These are phyloP conservation scores for Plebejus anna DNA, from an alignment of 2,888 invertebrate species.

Conservation along the genomic window DNA sequence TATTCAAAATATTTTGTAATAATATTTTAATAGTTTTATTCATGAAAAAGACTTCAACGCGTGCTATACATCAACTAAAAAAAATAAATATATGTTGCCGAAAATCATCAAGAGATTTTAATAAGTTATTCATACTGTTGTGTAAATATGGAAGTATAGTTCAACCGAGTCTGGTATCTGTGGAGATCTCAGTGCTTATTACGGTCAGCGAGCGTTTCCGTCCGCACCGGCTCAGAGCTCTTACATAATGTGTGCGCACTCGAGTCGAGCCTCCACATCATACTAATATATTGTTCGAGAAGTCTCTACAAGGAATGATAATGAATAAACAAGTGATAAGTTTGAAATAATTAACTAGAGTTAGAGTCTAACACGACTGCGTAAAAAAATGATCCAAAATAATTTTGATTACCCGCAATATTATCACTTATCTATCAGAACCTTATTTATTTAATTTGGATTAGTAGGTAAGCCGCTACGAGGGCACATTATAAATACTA, in stretches of 20 bases:
- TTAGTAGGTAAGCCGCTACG: too few species aligned
- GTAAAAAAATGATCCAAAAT: too few species aligned
- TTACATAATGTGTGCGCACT: not conserved
- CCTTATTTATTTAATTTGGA: too few species aligned
- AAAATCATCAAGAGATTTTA: not conserved
- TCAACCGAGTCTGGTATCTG: not conserved
- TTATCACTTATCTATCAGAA: too few species aligned
- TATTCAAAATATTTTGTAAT: not conserved
- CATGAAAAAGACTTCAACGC: constrained; percentile 1
- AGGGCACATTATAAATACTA: too few species aligned
- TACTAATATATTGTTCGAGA: not conserved
- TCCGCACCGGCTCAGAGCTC: not conserved
- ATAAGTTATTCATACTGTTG: not conserved
- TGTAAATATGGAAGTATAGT: not conserved
- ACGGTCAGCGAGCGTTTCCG: constrained; percentile 11
- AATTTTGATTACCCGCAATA: too few species aligned
- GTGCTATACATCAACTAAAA: not conserved
- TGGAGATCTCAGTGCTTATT: not conserved
- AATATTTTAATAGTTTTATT: not conserved
- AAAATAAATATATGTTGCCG: not conserved
- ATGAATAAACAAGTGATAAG: not conserved
- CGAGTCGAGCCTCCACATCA: not conserved
- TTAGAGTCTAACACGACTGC: too few species aligned
- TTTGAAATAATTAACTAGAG: not conserved
- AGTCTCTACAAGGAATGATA: not conserved